phyloP scores from a whole-genome alignment of 2,888 invertebrate species.

The Trichopoda pennipes region DNA sequence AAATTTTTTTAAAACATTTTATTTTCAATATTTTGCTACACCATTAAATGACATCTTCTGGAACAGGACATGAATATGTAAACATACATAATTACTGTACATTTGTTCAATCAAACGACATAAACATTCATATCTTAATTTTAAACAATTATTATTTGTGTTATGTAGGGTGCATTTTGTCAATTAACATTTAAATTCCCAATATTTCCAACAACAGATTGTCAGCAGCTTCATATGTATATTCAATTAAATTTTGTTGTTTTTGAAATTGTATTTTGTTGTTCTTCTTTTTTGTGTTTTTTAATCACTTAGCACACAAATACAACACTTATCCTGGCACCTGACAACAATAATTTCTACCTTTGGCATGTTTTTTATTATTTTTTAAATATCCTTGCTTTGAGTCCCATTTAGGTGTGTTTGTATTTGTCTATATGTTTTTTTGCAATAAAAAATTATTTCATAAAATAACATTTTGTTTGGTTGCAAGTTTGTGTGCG shows the following conservation, averaged over 20 bases:
- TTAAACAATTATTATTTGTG: too few species aligned
- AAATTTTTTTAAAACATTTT: too few species aligned
- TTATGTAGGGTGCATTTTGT: conserved; percentile 38
- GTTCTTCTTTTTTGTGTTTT: conserved; percentile 12
- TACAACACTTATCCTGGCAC: conserved; percentile 36
- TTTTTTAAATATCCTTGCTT: conserved; percentile 23
- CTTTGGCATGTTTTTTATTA: conserved; percentile 46
- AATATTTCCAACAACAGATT: conserved; percentile 81
- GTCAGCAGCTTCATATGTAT: conserved; percentile 64
- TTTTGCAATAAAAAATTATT: conserved; percentile 74
- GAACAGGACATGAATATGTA: too few species aligned
- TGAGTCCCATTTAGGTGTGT: not conserved
- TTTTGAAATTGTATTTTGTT: conserved; percentile 31
- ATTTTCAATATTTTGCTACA: too few species aligned
- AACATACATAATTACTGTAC: too few species aligned
- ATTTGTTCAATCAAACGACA: too few species aligned
- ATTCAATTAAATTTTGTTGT: conserved; percentile 17
- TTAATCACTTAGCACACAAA: conserved; percentile 20
- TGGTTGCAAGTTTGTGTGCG: conserved; percentile 68
- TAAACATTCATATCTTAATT: too few species aligned
- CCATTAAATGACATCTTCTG: too few species aligned
- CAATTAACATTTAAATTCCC: conserved; percentile 80
- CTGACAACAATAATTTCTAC: conserved; percentile 60
- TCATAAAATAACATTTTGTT: conserved; percentile 70
- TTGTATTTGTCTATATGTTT: not conserved